These are phyloP conservation scores for Pygocentrus nattereri DNA, from an alignment of 2,797 vertebrate genomes.

Conservation along the genomic window DNA sequence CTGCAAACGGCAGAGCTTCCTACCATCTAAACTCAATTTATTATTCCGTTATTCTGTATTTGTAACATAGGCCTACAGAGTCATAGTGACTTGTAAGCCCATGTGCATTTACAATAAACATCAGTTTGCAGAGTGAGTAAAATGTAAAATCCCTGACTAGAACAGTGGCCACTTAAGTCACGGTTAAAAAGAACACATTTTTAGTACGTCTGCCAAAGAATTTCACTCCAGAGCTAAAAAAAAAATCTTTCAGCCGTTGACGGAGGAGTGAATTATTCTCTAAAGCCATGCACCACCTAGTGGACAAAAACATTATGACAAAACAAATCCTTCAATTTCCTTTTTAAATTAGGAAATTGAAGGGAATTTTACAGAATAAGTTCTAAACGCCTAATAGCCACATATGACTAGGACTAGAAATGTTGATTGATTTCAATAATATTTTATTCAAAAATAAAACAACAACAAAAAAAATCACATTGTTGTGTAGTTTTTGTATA, in stretches of 20 bases:
- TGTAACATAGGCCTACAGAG: too few relatives aligned
- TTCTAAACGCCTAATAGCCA: too few relatives aligned
- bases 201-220: not conserved
- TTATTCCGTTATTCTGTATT: too few relatives aligned
- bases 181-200: not conserved
- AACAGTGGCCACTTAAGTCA: too few relatives aligned
- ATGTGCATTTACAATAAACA: not conserved
- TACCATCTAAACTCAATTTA: too few relatives aligned
- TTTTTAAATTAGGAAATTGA: too few relatives aligned
- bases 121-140: too few relatives aligned
- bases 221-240: not conserved
- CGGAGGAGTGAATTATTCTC: not conserved
- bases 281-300: not conserved
- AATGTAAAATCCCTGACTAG: too few relatives aligned
- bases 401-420: not conserved
- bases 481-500: not conserved
- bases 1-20: too few relatives aligned
- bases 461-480: conserved; percentile 40
- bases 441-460: conserved; percentile 61
- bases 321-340: too few relatives aligned
- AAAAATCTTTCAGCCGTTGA: not conserved
- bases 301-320: not conserved
- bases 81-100: too few relatives aligned
- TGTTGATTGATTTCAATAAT: conserved; percentile 34
- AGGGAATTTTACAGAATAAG: too few relatives aligned